Evolutionary conservation across 2,113 vertebrate genomes (phyloP).

Genomic region (Rhea americana): DNA sequence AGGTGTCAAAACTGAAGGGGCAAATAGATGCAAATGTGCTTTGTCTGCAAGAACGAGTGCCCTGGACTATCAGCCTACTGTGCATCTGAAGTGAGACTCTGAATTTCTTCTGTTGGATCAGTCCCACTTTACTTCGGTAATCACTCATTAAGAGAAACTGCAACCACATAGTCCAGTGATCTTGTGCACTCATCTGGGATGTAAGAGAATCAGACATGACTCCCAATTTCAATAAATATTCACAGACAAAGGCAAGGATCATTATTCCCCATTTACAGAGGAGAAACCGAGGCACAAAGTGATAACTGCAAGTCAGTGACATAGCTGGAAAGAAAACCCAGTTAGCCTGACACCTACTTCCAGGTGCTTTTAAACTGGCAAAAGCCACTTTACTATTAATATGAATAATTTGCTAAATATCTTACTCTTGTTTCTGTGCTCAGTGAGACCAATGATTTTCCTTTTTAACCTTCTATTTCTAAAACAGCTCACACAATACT

Average conservation of each 20-base stretch:
- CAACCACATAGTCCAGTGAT: neutral
- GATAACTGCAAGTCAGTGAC: slow-evolving; percentile 40
- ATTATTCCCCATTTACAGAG: slow-evolving; percentile 24
- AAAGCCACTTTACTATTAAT: neutral
- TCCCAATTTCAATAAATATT: slow-evolving; percentile 47
- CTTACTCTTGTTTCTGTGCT: slow-evolving; percentile 7
- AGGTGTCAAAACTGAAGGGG: neutral
- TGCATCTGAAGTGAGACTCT: neutral
- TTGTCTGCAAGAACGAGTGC: neutral
- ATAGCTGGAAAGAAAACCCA: slow-evolving; percentile 21
- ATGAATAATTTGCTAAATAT: neutral
- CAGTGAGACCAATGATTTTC: neutral
- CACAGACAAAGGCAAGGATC: slow-evolving; percentile 49
- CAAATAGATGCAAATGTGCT: slow-evolving; percentile 16
- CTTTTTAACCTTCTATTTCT: slow-evolving; percentile 9
- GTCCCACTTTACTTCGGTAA: neutral
- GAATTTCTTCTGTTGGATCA: neutral
- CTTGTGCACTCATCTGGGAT: neutral
- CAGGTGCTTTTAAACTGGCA: slow-evolving; percentile 33
- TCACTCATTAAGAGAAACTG: neutral
- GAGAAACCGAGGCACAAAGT: slow-evolving; percentile 64
- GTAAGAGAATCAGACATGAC: neutral
- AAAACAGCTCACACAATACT: neutral
- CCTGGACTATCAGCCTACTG: neutral
- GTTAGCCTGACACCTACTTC: slow-evolving; percentile 5